Evolutionary conservation across 2,797 vertebrate species (phyloP).

Genomic region (Crenuchus spilurus): DNA sequence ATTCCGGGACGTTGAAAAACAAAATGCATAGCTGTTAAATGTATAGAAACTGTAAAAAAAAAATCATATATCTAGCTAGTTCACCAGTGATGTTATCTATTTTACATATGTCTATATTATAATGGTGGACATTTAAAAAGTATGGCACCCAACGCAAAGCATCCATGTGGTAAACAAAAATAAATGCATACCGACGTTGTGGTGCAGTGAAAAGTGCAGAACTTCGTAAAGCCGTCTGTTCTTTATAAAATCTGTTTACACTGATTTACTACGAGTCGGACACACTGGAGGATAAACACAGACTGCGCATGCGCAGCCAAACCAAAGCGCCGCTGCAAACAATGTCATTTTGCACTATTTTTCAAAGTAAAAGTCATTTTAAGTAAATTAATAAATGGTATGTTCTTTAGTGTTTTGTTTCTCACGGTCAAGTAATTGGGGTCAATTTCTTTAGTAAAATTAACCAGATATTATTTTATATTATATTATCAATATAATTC

Average conservation of each 20-base stretch:
- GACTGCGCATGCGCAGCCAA: constrained; percentile 64
- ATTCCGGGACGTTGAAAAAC: too few species aligned
- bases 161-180: background rate
- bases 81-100: too few species aligned
- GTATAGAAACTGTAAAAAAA: too few species aligned
- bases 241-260: background rate
- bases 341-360: background rate
- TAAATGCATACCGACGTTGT: constrained; percentile 36
- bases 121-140: too few species aligned
- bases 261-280: constrained; percentile 54
- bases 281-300: constrained; percentile 68
- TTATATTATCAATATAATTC: too few species aligned
- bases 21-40: too few species aligned
- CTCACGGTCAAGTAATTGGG: too few species aligned
- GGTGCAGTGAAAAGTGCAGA: background rate
- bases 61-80: too few species aligned
- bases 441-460: too few species aligned
- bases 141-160: background rate
- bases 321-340: background rate
- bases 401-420: too few species aligned
- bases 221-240: background rate
- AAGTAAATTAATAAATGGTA: background rate
- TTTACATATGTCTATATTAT: too few species aligned
- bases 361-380: constrained; percentile 41
- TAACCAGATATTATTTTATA: too few species aligned